These are phyloP conservation scores for Drosophila rufa DNA, from an alignment of 1,140 invertebrate species.

Conservation along the genomic window DNA sequence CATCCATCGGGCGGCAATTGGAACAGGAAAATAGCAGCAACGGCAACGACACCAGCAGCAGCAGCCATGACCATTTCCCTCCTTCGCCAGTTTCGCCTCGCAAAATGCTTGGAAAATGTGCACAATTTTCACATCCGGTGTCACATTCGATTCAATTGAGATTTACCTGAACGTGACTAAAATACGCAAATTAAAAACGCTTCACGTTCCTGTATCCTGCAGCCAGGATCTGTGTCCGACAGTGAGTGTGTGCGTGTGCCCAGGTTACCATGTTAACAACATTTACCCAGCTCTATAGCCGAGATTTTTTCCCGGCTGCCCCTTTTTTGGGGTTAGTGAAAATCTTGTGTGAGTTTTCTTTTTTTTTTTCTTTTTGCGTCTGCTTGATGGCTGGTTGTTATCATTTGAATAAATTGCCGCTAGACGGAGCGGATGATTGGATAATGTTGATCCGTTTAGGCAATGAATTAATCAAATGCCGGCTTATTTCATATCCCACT, in stretches of 20 bases:
- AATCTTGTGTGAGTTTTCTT: slow-evolving; percentile 49
- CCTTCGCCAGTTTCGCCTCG: slow-evolving; percentile 21
- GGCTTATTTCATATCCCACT: slow-evolving; percentile 19
- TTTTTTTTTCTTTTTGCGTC: slow-evolving; percentile 18
- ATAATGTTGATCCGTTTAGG: slow-evolving; percentile 55
- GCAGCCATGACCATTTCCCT: slow-evolving; percentile 36
- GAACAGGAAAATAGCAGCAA: slow-evolving; percentile 30
- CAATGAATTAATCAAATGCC: slow-evolving; percentile 40
- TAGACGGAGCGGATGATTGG: slow-evolving; percentile 64
- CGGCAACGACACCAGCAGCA: slow-evolving; percentile 7
- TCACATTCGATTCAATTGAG: slow-evolving; percentile 85
- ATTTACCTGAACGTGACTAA: slow-evolving; percentile 85
- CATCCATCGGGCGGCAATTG: slow-evolving; percentile 34
- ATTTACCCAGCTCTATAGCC: slow-evolving; percentile 53
- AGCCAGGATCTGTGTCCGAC: neutral
- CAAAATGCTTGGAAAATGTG: slow-evolving; percentile 82
- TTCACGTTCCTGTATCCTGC: slow-evolving; percentile 30
- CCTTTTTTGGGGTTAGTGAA: slow-evolving; percentile 49
- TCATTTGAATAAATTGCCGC: slow-evolving; percentile 67
- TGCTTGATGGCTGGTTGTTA: slow-evolving; percentile 30
- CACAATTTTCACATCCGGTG: slow-evolving; percentile 85
- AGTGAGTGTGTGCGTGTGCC: slow-evolving; percentile 28
- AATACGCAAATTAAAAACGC: slow-evolving; percentile 84
- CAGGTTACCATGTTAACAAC: slow-evolving; percentile 61
- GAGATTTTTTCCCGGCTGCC: slow-evolving; percentile 45